Evolutionary conservation across 2,113 vertebrate species (phyloP).

Genomic region (Dolichallabes microphthalmus): DNA sequence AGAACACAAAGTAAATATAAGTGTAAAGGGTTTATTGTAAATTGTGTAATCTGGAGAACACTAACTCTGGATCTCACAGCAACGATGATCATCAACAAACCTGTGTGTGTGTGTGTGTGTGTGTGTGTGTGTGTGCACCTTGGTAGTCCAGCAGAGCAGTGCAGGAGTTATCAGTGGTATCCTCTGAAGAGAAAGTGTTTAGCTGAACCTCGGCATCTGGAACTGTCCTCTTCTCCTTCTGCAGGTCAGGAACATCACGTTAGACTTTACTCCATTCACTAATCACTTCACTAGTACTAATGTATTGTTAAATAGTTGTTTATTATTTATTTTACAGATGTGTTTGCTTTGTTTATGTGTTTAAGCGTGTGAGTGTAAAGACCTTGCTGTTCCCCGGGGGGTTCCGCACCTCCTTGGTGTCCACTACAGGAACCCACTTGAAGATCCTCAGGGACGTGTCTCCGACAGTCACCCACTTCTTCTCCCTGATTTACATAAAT

Average conservation of each 20-base stretch:
- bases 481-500: slow-evolving; percentile 77
- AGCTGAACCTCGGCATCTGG: slow-evolving; percentile 68
- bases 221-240: slow-evolving; percentile 82
- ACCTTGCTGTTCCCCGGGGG: background rate
- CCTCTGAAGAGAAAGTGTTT: slow-evolving; percentile 76
- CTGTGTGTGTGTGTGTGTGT: background rate
- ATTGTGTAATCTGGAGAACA: background rate
- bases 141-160: slow-evolving; percentile 84
- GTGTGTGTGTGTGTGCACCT: slow-evolving; percentile 66
- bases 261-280: background rate
- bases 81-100: background rate
- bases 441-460: slow-evolving; percentile 88
- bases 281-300: background rate
- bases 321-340: background rate
- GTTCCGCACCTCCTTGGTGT: slow-evolving; percentile 80
- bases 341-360: too few species aligned
- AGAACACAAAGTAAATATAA: background rate
- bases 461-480: slow-evolving; percentile 89
- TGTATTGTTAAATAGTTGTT: background rate
- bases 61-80: background rate
- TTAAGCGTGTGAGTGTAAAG: background rate
- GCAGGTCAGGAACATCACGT: slow-evolving; percentile 37
- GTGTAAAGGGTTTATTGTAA: background rate
- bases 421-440: slow-evolving; percentile 87
- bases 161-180: slow-evolving; percentile 72